Evolutionary conservation across 2,888 invertebrate species (phyloP), one percentile per base, ranked within the genome.

Genomic region (Acronicta leporina): DNA sequence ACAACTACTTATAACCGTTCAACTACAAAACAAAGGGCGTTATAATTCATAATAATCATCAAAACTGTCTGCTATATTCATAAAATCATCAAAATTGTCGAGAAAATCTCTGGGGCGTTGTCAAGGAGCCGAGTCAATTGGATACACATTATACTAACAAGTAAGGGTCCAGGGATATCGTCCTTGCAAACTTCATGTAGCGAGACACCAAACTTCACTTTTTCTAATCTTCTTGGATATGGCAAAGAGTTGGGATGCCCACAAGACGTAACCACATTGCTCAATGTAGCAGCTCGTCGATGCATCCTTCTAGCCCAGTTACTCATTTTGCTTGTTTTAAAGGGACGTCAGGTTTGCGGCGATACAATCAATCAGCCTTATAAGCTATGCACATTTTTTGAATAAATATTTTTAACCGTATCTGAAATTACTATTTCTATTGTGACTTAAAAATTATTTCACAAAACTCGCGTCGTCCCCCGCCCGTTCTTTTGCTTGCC

Each of bases 161-260:
- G 95, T 84, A 98, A 95, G 70, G 98, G 98, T 77, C 98, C 98
- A 75, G 99, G 99, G 92, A 99, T 97, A 94, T 98, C 98, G 90
- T 98, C 98, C 92, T 98, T 98, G 94, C 98, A 98, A 71, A 99
- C 98, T 95, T 98, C 98, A 81, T 97, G 97, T 70, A 99, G 95
- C 48, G 98, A 96, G 69, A 97, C 98, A 75, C 99, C 99, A 93
- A 99, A 99, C 92, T 98, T 99, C 52, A 99, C 98, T 96, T 98
- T 98, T 94, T 98, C 98, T 74, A 98, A 94, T 85, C 98, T 95
- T 79, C 98, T 95, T 10, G 97, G 97, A 88, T 97, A 98, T 16
- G 97, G 97, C 73, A 97, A 96, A 30, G 95, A 92, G 72, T 96
- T 96, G 27, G 97, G 97, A 92, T 98, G 98, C 70, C 98, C 98